Base-by-base conservation (phyloP, 2,113 vertebrate species). In the Paradisaea rubra region DNA sequence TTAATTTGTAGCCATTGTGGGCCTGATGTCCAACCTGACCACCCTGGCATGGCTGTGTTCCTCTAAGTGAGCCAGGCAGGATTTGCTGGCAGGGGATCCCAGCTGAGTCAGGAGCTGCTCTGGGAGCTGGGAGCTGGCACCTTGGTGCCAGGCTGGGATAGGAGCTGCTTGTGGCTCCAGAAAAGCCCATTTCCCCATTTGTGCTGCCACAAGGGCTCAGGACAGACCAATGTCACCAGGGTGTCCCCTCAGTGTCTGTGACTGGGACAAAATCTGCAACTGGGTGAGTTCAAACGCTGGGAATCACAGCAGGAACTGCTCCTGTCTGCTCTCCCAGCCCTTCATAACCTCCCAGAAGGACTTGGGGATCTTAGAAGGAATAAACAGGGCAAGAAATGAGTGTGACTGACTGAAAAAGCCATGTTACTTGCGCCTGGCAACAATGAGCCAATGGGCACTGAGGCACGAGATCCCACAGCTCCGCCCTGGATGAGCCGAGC, bases 191-290 rank as follows among this genome's bases (percentile, higher is more conserved):
- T 8, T 9, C 47, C 72, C 45, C 3, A 1, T 6, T 4, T 2
- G 25, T 47, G 79, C 83, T 47, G 60, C 50, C 10, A 1, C 25
- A 3, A n/a, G 81, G 45, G 68, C 77, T 44, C 60, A 30, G 59
- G 45, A 44, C 44, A 30, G n/a, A 39, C 27, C 2, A 3, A 4
- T 3, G 53, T 31, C 37, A 61, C 74, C 45, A 1, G 14, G 0
- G 28, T 19, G 45, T 52, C 30, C 86, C 15, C 70, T 64, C 11
- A 3, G 53, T 24, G 57, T 11, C 41, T 17, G 47, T 13, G 42
- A 30, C 49, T 50, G 53, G 50, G 12, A 59, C 18, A 24, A 56
- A 86, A 60, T 30, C 77, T 53, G 22, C 54, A 31, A 54, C 52
- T 65, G 74, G n/a, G 14, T 22, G 41, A 37, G 59, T 25, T 53